phyloP scores from a whole-genome alignment of 92 coral and sea anemone genomes.

The Actinostola sp. region DNA sequence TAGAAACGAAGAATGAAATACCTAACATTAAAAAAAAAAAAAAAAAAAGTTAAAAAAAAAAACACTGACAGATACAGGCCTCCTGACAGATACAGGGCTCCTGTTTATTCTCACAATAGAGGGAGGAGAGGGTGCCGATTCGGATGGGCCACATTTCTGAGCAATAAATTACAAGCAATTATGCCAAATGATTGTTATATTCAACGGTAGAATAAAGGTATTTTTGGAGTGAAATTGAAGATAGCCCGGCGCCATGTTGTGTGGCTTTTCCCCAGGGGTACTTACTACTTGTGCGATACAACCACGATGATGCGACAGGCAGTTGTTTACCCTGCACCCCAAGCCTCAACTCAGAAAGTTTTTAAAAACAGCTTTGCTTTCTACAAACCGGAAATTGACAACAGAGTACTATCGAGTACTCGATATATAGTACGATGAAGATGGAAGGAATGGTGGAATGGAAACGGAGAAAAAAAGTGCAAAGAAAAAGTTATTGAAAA shows the following conservation, averaged over 20 bases:
- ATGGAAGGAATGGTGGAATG: too few relatives aligned
- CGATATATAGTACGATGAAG: too few relatives aligned
- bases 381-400: background rate
- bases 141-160: background rate
- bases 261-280: conserved; percentile 6
- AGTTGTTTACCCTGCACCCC: background rate
- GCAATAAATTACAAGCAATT: background rate
- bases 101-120: too few relatives aligned
- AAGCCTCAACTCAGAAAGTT: background rate
- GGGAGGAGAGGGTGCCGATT: background rate
- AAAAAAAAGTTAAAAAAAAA: too few relatives aligned
- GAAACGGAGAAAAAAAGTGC: background rate
- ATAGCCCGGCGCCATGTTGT: too few relatives aligned
- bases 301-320: background rate
- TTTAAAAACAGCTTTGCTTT: background rate
- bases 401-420: too few relatives aligned
- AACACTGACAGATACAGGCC: too few relatives aligned
- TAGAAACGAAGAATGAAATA: too few relatives aligned
- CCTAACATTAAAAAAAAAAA: too few relatives aligned
- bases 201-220: too few relatives aligned
- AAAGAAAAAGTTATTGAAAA: background rate
- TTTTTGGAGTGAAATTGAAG: too few relatives aligned
- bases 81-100: too few relatives aligned
- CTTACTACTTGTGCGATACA: background rate
- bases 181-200: background rate